Conservation (phyloP, 1,140 invertebrate species). For the Diprion similis region DNA sequence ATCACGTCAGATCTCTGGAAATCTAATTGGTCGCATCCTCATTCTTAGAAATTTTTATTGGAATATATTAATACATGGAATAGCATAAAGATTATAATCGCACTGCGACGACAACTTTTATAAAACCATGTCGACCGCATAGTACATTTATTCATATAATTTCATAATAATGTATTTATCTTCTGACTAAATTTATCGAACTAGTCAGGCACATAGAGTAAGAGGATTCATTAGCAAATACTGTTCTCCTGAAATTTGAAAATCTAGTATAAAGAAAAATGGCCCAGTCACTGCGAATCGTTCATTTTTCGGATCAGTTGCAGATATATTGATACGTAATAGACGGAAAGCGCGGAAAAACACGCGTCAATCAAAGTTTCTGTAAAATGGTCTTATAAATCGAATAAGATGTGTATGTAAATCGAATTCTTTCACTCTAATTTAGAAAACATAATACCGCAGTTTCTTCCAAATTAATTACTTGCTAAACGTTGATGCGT, state of each 20-base stretch:
- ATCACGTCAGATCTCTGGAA: neutral
- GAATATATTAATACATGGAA: too few relatives aligned
- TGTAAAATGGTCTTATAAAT: too few relatives aligned
- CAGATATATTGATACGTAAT: neutral
- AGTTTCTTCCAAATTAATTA: too few relatives aligned
- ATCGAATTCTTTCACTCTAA: too few relatives aligned
- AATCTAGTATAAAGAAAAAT: neutral
- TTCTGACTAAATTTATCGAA: conserved; percentile 1
- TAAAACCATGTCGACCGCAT: conserved; percentile 4
- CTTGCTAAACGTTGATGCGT: neutral
- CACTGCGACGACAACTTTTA: neutral
- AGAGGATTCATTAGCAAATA: neutral
- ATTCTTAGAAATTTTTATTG: neutral
- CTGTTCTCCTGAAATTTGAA: neutral
- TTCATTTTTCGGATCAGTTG: neutral
- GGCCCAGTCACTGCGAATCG: neutral
- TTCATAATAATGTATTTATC: neutral
- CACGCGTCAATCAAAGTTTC: too few relatives aligned
- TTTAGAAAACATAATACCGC: too few relatives aligned
- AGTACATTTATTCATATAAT: neutral
- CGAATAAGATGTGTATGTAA: too few relatives aligned
- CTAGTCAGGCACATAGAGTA: neutral
- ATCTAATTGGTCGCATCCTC: neutral
- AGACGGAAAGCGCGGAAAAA: too few relatives aligned
- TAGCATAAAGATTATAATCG: too few relatives aligned